Evolutionary conservation across 2,113 vertebrate genomes (phyloP).

Genomic region (Eulemur macaco): DNA sequence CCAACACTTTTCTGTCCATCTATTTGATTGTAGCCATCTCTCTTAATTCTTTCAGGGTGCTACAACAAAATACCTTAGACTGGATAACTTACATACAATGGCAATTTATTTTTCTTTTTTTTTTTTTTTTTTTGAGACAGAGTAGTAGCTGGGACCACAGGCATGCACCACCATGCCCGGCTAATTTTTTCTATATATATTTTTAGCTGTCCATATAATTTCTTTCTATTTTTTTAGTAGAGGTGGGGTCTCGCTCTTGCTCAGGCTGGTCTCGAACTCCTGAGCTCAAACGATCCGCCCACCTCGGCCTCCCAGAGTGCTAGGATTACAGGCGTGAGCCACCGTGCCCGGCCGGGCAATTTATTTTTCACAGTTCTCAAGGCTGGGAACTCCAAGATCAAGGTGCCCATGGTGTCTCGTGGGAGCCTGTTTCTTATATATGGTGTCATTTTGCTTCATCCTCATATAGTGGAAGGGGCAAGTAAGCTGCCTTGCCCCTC

Average conservation of each 20-base stretch:
- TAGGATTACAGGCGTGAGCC: too few relatives aligned
- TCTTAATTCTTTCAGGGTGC: neutral
- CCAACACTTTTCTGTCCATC: neutral
- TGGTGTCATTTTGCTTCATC: neutral
- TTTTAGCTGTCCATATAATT: too few relatives aligned
- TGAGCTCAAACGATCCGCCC: too few relatives aligned
- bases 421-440: neutral
- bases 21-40: neutral
- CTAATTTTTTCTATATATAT: too few relatives aligned
- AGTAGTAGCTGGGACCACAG: too few relatives aligned
- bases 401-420: neutral
- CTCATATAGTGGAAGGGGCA: neutral
- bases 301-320: too few relatives aligned
- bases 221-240: too few relatives aligned
- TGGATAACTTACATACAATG: neutral
- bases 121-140: too few relatives aligned
- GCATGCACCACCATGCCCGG: too few relatives aligned
- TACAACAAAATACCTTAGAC: neutral
- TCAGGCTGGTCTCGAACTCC: too few relatives aligned
- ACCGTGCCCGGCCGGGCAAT: neutral
- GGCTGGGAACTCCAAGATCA: neutral
- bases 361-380: neutral
- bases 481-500: neutral
- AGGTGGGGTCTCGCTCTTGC: too few relatives aligned
- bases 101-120: neutral